Percentiles rank a stretch among this genome's conserved stretches.
Evolutionary conservation across 2,797 vertebrate species (phyloP).

Genomic region (Hydrophis major): DNA sequence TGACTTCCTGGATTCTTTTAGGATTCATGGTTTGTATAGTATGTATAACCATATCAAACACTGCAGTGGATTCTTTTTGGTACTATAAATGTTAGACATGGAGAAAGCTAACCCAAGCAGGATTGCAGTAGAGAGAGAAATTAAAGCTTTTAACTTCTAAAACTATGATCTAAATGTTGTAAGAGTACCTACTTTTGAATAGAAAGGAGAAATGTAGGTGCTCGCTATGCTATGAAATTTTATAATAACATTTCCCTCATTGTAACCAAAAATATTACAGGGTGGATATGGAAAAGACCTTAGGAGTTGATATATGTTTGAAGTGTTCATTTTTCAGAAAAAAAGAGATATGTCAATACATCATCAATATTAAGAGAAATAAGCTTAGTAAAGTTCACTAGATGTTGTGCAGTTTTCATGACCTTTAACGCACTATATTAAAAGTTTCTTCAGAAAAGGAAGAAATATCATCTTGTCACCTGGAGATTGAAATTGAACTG

Average conservation of each 20-base stretch:
- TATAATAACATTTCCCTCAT: constrained; percentile 7
- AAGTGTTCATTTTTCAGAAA: constrained; percentile 56
- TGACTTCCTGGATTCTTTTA: neutral
- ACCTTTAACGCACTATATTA: constrained; percentile 80
- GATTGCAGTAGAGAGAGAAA: neutral
- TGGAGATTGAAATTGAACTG: constrained; percentile 75
- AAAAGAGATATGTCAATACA: constrained; percentile 68
- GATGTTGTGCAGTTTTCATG: constrained; percentile 73
- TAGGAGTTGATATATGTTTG: constrained; percentile 48
- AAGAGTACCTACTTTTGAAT: neutral
- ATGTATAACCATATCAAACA: neutral
- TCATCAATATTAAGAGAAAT: constrained; percentile 80
- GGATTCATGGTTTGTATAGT: neutral
- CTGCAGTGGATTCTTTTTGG: neutral
- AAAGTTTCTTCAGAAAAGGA: constrained; percentile 75
- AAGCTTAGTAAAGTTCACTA: constrained; percentile 74
- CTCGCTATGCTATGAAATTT: neutral
- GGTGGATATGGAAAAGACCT: constrained; percentile 43
- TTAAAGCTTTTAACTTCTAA: neutral
- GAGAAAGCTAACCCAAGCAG: neutral
- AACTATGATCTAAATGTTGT: neutral
- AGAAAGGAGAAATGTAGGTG: neutral
- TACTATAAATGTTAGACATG: neutral
- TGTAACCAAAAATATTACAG: constrained; percentile 23
- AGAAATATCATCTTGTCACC: constrained; percentile 78